Base-by-base conservation (phyloP, 1,140 invertebrate genomes). In the Frieseomelitta varia region DNA sequence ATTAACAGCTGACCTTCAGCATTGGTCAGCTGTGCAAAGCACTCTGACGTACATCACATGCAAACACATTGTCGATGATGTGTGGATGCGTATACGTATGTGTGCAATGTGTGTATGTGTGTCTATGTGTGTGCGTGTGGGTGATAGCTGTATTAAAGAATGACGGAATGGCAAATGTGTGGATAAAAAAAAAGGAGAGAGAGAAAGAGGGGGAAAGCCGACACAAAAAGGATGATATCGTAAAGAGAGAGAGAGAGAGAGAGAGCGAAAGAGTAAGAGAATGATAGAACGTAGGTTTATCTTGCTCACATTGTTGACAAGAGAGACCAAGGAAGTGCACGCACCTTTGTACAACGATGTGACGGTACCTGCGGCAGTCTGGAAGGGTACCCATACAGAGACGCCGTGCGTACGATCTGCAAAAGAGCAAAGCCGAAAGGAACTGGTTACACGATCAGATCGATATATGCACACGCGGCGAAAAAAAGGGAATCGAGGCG, bases 321-420 rank as follows among this genome's bases (percentile, higher is more conserved):
- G 78, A 74, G 75, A 79, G 82, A 86, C 75, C 68, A 73, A 83
- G 63, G 78, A 77, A 81, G 79, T 85, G 77, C 79, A 90, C 90
- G 92, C 92, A 97, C 97, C 97, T 97, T 97, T 97, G 93, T 97
- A 98, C 79, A 98, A 95, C 68, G 96, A 96, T 81, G 97, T 97
- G 85, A 98, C 97, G 79, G 97, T 97, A 67, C 97, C 97, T 88
- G 97, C 97, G 90, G 97, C 97, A 86, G 97, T 97, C 94, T 98
- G 97, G 94, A 98, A 98, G 89, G 97, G 97, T 90, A 97, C 91
- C 97, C 97, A 98, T 69, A 97, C 94, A 75, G 95, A 96, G 91
- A 96, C 95, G 87, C 96, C 95, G 89, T 97, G 96, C 88, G 96
- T 95, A 80, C 96, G 95, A 90, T 96, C 95, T 96, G 95, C 92